Percentiles rank a stretch among this genome's conserved stretches.
phyloP scores from a whole-genome alignment of 2,888 invertebrate genomes.

The Drosophila nr. medialis region DNA sequence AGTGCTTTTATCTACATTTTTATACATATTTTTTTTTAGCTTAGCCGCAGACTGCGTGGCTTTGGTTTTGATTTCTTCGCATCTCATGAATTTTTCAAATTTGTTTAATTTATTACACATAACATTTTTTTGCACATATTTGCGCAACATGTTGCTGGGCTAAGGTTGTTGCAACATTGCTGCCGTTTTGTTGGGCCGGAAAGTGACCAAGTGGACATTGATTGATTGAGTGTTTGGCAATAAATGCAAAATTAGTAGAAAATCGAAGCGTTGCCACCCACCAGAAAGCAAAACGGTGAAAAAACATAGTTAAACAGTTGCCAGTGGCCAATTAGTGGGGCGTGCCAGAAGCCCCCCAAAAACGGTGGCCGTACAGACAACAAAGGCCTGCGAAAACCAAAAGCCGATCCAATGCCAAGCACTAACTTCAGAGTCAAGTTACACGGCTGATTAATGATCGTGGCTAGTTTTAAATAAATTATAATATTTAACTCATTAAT shows the following conservation, averaged over 20 bases:
- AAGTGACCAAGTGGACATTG: conserved; percentile 62
- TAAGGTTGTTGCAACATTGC: conserved; percentile 55
- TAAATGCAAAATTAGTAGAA: conserved; percentile 73
- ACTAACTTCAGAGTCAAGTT: conserved; percentile 42
- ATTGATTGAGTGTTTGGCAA: conserved; percentile 76
- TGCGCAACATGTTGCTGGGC: conserved; percentile 50
- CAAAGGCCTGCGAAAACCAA: conserved; percentile 38
- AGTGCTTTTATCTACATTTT: conserved; percentile 7
- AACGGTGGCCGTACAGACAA: conserved; percentile 60
- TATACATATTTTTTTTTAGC: background rate
- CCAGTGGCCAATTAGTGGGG: conserved; percentile 69
- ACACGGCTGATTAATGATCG: conserved; percentile 78
- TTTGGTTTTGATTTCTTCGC: conserved; percentile 23
- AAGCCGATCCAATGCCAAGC: conserved; percentile 56
- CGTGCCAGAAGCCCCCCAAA: conserved; percentile 58
- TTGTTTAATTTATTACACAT: conserved; percentile 26
- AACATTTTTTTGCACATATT: conserved; percentile 44
- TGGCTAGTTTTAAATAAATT: conserved; percentile 71
- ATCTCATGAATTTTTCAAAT: conserved; percentile 23
- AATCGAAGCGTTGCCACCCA: conserved; percentile 71
- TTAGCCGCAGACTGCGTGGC: conserved; percentile 54
- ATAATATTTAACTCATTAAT: conserved; percentile 78
- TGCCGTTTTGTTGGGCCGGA: conserved; percentile 38
- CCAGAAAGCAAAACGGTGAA: conserved; percentile 36
- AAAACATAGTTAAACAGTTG: conserved; percentile 44